phyloP scores from a whole-genome alignment of 2,888 invertebrate genomes.

The Tenthredo mesomela region DNA sequence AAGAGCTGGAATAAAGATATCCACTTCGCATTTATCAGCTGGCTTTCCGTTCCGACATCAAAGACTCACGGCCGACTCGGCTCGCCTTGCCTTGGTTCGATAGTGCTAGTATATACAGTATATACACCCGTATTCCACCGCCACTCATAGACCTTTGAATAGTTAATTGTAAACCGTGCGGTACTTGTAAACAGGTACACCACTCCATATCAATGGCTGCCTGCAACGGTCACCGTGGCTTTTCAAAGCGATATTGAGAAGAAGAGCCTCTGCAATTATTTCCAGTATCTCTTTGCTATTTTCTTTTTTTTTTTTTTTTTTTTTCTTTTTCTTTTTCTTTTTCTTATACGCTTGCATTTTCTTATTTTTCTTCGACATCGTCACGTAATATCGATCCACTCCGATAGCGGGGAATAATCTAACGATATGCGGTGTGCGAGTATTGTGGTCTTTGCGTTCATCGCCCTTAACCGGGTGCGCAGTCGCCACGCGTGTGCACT shows the following conservation, averaged over 20 bases:
- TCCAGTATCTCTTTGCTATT: neutral
- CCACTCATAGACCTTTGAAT: conserved; percentile 60
- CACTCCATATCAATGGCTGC: neutral
- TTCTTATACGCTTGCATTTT: too few species aligned
- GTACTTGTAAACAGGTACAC: neutral
- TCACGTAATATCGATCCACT: neutral
- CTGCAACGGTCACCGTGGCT: neutral
- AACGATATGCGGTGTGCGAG: neutral
- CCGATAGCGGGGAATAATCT: neutral
- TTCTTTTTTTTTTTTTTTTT: neutral
- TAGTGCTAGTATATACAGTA: neutral
- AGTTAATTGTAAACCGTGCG: conserved; percentile 57
- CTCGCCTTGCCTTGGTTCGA: conserved; percentile 17
- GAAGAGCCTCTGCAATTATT: neutral
- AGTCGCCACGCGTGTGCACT: neutral
- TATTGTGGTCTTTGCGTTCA: conserved; percentile 13
- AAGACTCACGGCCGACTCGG: conserved; percentile 55
- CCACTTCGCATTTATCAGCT: conserved; percentile 65
- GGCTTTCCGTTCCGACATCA: conserved; percentile 67
- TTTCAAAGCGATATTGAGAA: neutral
- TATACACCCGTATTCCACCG: neutral
- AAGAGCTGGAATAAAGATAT: conserved; percentile 52
- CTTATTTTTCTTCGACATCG: neutral
- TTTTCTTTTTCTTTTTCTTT: neutral
- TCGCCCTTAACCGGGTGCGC: neutral